Percentiles rank a stretch among this genome's conserved stretches.
These are phyloP conservation scores for Drosophila anomelani DNA, from an alignment of 2,888 invertebrate genomes.

Conservation along the genomic window DNA sequence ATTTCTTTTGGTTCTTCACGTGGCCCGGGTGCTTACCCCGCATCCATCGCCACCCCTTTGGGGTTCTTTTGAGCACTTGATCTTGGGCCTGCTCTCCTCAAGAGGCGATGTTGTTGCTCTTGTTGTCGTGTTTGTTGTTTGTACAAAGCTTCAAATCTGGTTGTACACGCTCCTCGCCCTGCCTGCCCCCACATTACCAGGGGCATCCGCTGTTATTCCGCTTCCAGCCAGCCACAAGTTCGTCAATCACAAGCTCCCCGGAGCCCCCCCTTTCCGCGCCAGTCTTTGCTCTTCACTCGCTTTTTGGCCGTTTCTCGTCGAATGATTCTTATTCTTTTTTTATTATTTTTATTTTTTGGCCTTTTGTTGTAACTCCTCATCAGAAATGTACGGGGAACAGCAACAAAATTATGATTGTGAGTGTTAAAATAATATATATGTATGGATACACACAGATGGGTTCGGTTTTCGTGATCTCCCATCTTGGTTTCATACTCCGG, in stretches of 20 bases:
- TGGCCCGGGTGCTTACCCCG: slow-evolving; percentile 7
- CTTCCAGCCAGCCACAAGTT: slow-evolving; percentile 58
- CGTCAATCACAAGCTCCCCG: slow-evolving; percentile 63
- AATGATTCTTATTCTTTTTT: slow-evolving; percentile 15
- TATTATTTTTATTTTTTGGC: slow-evolving; percentile 32
- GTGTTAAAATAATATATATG: slow-evolving; percentile 37
- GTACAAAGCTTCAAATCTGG: slow-evolving; percentile 79
- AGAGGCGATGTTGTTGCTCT: slow-evolving; percentile 25
- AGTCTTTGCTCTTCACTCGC: slow-evolving; percentile 14
- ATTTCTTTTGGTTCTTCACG: slow-evolving; percentile 33
- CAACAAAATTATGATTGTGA: slow-evolving; percentile 51
- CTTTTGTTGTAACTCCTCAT: slow-evolving; percentile 74
- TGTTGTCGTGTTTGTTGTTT: slow-evolving; percentile 57
- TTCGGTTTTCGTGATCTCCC: slow-evolving; percentile 35
- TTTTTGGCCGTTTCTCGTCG: slow-evolving; percentile 15
- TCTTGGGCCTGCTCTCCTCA: slow-evolving; percentile 63
- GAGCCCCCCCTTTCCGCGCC: background rate
- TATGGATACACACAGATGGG: slow-evolving; percentile 3
- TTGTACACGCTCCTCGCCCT: slow-evolving; percentile 39
- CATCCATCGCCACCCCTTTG: slow-evolving; percentile 19
- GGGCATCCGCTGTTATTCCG: slow-evolving; percentile 46
- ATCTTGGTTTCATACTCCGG: slow-evolving; percentile 20
- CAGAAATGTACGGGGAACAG: slow-evolving; percentile 46
- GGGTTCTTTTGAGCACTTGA: slow-evolving; percentile 71
- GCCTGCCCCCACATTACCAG: background rate